These are phyloP conservation scores for Platichthys stellatus DNA, from an alignment of 2,113 vertebrate species.

Conservation along the genomic window DNA sequence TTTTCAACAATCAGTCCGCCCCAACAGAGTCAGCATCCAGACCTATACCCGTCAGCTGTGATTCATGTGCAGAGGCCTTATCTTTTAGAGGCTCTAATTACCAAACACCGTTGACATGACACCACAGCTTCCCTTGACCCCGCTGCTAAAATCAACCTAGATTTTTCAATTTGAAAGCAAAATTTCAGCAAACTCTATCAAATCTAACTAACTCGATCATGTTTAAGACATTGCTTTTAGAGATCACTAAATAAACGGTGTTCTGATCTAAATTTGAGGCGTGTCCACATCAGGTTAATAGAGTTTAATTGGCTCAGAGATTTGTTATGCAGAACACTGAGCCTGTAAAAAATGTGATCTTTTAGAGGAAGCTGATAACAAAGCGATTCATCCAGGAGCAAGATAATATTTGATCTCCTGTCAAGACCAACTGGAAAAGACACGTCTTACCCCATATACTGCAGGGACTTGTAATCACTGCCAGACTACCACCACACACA, in stretches of 20 bases:
- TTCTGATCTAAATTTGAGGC: neutral
- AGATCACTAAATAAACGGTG: neutral
- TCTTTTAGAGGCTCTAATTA: conserved; percentile 11
- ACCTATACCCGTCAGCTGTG: conserved; percentile 11
- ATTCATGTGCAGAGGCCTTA: conserved; percentile 20
- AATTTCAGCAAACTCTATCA: neutral
- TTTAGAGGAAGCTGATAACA: neutral
- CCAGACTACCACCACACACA: conserved; percentile 8
- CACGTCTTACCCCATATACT: neutral
- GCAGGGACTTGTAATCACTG: conserved; percentile 16
- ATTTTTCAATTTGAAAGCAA: neutral
- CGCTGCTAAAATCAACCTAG: neutral
- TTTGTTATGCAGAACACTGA: neutral
- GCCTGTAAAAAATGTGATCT: neutral
- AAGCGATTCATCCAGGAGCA: neutral
- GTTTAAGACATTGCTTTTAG: neutral
- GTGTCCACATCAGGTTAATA: neutral
- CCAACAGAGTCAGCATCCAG: conserved; percentile 7
- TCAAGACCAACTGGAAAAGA: neutral
- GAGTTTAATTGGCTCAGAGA: neutral
- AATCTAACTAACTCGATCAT: too few relatives aligned
- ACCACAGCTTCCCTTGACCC: neutral
- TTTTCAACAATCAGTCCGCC: conserved; percentile 48
- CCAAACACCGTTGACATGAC: neutral
- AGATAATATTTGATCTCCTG: neutral